Base-by-base conservation (phyloP, 2,888 invertebrate species). In the Drosophila incognita region DNA sequence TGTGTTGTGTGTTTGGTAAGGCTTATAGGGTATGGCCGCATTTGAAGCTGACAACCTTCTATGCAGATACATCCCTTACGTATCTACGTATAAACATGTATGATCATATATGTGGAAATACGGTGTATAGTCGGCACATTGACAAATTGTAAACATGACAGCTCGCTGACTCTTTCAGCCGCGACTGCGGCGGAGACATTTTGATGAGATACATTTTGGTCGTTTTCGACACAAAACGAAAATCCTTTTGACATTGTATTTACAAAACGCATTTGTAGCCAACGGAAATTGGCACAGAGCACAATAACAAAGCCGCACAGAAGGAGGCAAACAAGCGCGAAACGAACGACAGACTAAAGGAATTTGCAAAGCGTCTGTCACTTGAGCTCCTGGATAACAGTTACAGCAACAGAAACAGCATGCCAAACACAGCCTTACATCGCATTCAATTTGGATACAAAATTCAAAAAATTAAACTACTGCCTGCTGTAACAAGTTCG, bases 201-300 rank as follows among this genome's bases (percentile, higher is more conserved):
- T 75, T 71, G 65, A 71, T 69, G 69, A 65, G 54, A 73, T 60
- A 79, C 74, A 65, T 69, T 75, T 81, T 66, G 53, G 54, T 79
- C 69, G 62, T 71, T 76, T 76, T 58, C 71, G 70, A 63, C 69
- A 65, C 64, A 65, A 71, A 79, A 79, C 74, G 67, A 69, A 84
- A 83, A 83, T 83, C 83, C 81, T 85, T 86, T 85, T 83, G 83
- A 85, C 83, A 83, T 85, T 85, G 85, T 83, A 85, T 83, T 83
- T 85, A 81, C 81, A 83, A 85, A 83, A 85, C 86, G 86, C 83
- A 83, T 83, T 83, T 83, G 85, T 72, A 81, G 82, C 82, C 56
- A 82, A 67, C 85, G 83, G 81, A 83, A 83, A 83, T 83, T 83
- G 86, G 83, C 86, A 81, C 75, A 72, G 81, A 85, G 67, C 83